Evolutionary conservation across 1,140 invertebrate species (phyloP).

Genomic region (Magallana angulata): DNA sequence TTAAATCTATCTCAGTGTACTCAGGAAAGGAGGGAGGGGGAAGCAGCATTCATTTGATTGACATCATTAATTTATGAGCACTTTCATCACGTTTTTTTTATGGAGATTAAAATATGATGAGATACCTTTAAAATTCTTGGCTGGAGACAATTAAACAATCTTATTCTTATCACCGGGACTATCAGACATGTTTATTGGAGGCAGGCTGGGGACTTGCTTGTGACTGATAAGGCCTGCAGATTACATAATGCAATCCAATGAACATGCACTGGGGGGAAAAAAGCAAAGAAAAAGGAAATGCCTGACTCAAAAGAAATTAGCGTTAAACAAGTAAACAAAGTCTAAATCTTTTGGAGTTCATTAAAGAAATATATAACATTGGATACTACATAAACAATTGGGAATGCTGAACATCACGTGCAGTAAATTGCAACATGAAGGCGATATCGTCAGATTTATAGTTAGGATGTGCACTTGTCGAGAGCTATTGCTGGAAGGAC

Average conservation of each 20-base stretch:
- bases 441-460: too few species aligned
- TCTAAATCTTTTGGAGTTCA: background rate
- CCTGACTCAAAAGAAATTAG: background rate
- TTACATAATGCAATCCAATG: background rate
- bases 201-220: background rate
- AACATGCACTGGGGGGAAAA: too few species aligned
- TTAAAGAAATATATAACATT: background rate
- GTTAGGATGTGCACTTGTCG: too few species aligned
- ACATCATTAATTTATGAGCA: background rate
- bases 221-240: background rate
- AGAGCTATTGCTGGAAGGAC: too few species aligned
- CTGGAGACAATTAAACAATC: conserved; percentile 3
- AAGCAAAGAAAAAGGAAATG: background rate
- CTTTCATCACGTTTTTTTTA: background rate
- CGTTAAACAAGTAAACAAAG: background rate
- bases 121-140: background rate
- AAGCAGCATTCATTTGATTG: background rate
- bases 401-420: too few species aligned
- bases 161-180: background rate
- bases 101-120: background rate
- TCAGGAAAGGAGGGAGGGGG: too few species aligned
- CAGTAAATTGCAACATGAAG: too few species aligned
- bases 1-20: too few species aligned
- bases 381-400: background rate
- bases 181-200: conserved; percentile 18